Conservation (phyloP, 2,888 invertebrate genomes). For the Drosophila neotestacea region DNA sequence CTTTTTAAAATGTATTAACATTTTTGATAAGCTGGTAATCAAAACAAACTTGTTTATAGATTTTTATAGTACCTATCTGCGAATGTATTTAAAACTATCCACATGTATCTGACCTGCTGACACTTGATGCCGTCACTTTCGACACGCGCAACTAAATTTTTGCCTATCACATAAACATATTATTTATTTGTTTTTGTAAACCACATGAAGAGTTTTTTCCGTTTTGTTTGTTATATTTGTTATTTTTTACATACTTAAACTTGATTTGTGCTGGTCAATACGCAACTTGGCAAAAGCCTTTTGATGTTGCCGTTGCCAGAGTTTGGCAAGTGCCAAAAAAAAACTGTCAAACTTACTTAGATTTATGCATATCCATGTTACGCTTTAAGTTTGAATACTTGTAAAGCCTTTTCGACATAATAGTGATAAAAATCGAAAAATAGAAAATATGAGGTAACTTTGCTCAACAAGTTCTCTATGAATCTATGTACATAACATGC, state of each 20-base stretch:
- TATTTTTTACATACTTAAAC: slow-evolving; percentile 37
- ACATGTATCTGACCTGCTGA: slow-evolving; percentile 21
- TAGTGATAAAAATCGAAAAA: neutral
- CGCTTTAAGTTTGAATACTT: slow-evolving; percentile 17
- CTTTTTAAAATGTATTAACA: too few relatives aligned
- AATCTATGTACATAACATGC: slow-evolving; percentile 7
- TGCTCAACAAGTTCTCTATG: neutral
- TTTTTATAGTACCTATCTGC: neutral
- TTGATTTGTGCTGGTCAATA: slow-evolving; percentile 61
- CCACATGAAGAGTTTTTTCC: slow-evolving; percentile 18
- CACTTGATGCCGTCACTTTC: slow-evolving; percentile 45
- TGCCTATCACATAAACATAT: neutral
- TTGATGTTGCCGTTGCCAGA: slow-evolving; percentile 55
- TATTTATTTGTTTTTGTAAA: slow-evolving; percentile 5
- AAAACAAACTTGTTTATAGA: neutral
- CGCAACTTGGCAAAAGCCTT: slow-evolving; percentile 41
- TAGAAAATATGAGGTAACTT: neutral
- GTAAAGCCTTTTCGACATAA: too few relatives aligned
- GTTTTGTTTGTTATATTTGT: slow-evolving; percentile 17
- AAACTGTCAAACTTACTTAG: slow-evolving; percentile 49
- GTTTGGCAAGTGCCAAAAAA: slow-evolving; percentile 44
- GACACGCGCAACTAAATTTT: slow-evolving; percentile 63
- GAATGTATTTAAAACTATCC: neutral
- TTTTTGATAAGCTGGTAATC: too few relatives aligned
- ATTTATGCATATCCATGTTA: slow-evolving; percentile 29